Evolutionary conservation across 2,888 invertebrate species (phyloP), one percentile per base, ranked within the genome.

Genomic region (Calliopum simillimum): DNA sequence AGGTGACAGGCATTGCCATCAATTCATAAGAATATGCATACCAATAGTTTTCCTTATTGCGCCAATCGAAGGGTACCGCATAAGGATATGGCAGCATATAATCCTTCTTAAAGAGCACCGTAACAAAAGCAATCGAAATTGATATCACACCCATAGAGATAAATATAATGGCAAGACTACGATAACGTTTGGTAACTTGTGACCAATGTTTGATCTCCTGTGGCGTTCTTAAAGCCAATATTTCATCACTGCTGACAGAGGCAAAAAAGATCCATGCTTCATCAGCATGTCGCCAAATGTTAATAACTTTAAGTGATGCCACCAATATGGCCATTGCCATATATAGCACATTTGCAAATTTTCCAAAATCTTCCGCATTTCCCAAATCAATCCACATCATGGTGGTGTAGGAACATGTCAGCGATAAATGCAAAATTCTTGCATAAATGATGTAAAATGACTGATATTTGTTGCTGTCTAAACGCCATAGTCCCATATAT

Each of bases 11-110:
- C 79, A 84, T 79, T 11, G 80, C 78, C 1, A 79, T 0, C 1
- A 79, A 75, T 68, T 81, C 79, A 72, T 81, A 84, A 62, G 46
- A 14, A 72, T 79, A 84, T 56, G 80, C 81, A 25, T 75, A 77
- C 73, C 78, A 76, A 61, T 77, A 81, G 0, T 74, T 68, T 2
- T 70, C 51, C 0, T 73, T 68, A n/a, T 74, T 73, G 4, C 70
- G 74, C 79, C 82, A 81, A 58, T 84, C 78, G 51, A 82, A 82
- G 6, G 84, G 84, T 64, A 80, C 77, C 74, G 84, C 84, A 13
- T 77, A 79, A 16, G 77, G 74, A 62, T 79, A 84, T 3, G 85
- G 83, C 58, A 83, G 55, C 4, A 76, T 77, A 16, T 79, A 78
- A 0, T 71, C 55, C 1, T 74, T 69, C 51, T 76, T 53, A 63